These are phyloP conservation scores for Holothuria scabra DNA, from an alignment of 53 echinoderm and acorn worm genomes.

Conservation along the genomic window DNA sequence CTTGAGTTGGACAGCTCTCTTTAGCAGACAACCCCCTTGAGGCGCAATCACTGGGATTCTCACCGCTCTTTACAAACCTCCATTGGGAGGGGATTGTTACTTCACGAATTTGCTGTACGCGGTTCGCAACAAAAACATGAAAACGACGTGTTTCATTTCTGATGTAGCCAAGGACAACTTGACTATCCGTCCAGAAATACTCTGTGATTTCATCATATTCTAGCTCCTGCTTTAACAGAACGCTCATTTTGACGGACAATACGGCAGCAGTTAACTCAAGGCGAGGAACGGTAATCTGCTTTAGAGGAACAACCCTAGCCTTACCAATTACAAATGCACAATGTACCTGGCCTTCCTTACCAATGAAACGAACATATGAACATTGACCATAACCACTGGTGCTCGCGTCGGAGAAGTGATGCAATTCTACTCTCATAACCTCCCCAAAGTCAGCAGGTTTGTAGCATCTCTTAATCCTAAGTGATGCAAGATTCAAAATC, in stretches of 20 bases:
- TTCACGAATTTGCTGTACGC: slow-evolving; percentile 56
- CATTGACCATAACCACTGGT: no score
- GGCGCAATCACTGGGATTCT: slow-evolving; percentile 60
- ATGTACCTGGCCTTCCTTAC: slow-evolving; percentile 28
- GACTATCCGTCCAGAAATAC: no score
- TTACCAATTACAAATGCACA: slow-evolving; percentile 69
- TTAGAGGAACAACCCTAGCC: slow-evolving; percentile 64
- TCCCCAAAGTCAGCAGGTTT: slow-evolving; percentile 23
- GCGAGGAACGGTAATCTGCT: slow-evolving; percentile 55
- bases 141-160: slow-evolving; percentile 62
- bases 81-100: slow-evolving; percentile 46
- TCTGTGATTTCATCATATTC: slow-evolving; percentile 46
- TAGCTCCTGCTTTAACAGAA: slow-evolving; percentile 56
- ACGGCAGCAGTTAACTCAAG: slow-evolving; percentile 67
- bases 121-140: slow-evolving; percentile 68
- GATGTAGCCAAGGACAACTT: no score
- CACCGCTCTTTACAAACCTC: slow-evolving; percentile 51
- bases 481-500: neutral
- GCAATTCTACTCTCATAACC: slow-evolving; percentile 33
- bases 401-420: slow-evolving; percentile 57
- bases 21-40: slow-evolving; percentile 47
- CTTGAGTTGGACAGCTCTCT: slow-evolving; percentile 19
- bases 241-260: slow-evolving; percentile 64
- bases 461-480: slow-evolving; percentile 7
- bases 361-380: slow-evolving; percentile 54